Base-by-base conservation (phyloP, 2,113 vertebrate genomes). In the Megaceryle torquata region DNA sequence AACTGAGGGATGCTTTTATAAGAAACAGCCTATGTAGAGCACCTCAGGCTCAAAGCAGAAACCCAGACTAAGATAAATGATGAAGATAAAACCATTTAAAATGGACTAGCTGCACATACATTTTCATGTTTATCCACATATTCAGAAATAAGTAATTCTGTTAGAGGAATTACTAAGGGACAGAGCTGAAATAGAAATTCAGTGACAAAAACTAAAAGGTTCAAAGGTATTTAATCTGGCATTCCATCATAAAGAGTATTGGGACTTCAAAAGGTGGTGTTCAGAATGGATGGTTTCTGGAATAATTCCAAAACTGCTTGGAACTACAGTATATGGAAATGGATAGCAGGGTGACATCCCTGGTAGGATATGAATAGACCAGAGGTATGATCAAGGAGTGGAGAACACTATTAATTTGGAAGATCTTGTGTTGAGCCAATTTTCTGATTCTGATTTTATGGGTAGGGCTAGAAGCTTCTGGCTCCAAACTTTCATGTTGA, bases 91-190 rank as follows among this genome's bases (percentile, higher is more conserved):
- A 18, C 22, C 12, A 12, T 37, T 80, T 89, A 29, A 88, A 90
- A 39, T 61, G 33, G 63, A 83, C 57, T 46, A 91, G 17, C 15
- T 53, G 50, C 10, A 39, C 13, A 61, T 44, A 59, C 10, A 46
- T 82, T 81, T 81, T 9, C 48, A 72, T 78, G 26, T 68, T 93
- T 78, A 68, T 75, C 9, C 28, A 53, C 25, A 48, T 9, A 79
- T 50, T 80, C 29, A 67, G 88, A 97, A 92, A 89, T 31, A 82
- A 89, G 15, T 17, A 67, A 59, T 57, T 88, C 7, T 43, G 7
- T 91, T 65, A 20, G 3, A 76, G 26, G 12, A 86, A 10, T 70
- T 21, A 35, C 8, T 79, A 78, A 53, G 19, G 8, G 50, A 3
- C 3, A 80, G 10, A 43, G 31, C 84, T 33, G 44, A 79, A 91